These are phyloP conservation scores for Leptogaster cylindrica DNA, from an alignment of 2,888 invertebrate species.

Conservation along the genomic window DNA sequence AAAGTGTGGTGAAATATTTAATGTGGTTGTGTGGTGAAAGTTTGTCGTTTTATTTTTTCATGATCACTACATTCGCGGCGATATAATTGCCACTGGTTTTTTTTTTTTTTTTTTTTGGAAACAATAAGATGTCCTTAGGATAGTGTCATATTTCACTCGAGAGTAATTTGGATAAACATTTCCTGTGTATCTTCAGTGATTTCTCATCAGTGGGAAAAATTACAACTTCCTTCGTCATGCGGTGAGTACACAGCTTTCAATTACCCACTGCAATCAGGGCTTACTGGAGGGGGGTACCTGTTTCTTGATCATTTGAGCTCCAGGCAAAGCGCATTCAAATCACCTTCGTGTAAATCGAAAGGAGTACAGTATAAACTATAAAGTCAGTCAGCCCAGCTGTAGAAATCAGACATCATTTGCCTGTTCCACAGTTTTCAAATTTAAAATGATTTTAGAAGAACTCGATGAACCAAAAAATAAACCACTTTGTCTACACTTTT, in stretches of 20 bases:
- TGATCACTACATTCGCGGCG: conserved; percentile 4
- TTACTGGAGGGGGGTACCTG: no score
- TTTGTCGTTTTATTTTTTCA: conserved; percentile 18
- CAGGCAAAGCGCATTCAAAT: no score
- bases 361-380: no score
- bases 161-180: conserved; percentile 22
- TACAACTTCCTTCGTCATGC: not conserved
- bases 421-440: no score
- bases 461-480: no score
- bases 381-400: no score
- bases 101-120: conserved; percentile 27
- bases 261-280: no score
- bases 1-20: conserved; percentile 21
- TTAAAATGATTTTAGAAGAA: no score
- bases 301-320: no score
- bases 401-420: no score
- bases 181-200: not conserved
- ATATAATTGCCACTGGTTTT: conserved; percentile 11
- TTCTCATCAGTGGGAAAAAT: not conserved
- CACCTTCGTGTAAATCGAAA: no score
- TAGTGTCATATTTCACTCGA: conserved; percentile 2
- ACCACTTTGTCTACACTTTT: no score
- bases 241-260: not conserved
- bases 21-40: conserved; percentile 21
- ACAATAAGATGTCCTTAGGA: conserved; percentile 20